Percentiles rank a stretch among this genome's conserved stretches.
Evolutionary conservation across 2,113 vertebrate genomes (phyloP).

Genomic region (Grammomys surdaster): DNA sequence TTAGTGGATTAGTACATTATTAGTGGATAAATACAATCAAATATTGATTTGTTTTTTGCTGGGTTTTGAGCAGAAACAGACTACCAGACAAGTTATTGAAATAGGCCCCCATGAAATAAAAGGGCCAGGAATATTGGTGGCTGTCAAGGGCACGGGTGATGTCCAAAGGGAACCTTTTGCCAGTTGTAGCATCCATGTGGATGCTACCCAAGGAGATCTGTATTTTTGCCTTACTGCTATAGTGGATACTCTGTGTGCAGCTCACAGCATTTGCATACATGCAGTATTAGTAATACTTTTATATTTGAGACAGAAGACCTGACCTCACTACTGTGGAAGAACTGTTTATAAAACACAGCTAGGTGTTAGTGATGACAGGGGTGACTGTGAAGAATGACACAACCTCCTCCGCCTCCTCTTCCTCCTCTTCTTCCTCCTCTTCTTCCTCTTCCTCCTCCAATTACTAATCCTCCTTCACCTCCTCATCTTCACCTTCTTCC

Average conservation of each 20-base stretch:
- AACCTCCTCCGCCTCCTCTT: background rate
- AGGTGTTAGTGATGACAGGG: background rate
- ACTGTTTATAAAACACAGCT: background rate
- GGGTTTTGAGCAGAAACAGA: background rate
- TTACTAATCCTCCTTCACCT: background rate
- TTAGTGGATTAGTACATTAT: background rate
- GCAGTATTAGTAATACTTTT: background rate
- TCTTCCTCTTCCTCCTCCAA: no score
- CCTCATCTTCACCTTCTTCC: background rate
- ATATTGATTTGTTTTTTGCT: background rate
- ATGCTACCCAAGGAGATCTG: background rate
- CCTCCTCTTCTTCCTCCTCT: no score
- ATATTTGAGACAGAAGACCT: background rate
- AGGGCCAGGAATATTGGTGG: background rate
- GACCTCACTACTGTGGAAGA: background rate
- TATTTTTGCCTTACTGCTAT: background rate
- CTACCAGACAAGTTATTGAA: background rate
- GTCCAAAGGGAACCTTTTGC: background rate
- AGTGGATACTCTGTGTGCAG: background rate
- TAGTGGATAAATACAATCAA: background rate
- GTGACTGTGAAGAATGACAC: background rate
- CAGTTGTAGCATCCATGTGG: background rate
- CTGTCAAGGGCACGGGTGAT: background rate
- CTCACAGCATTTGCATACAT: background rate
- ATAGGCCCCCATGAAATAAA: background rate